Conservation (phyloP, 2,797 vertebrate species). For the Pogoniulus pusillus region DNA sequence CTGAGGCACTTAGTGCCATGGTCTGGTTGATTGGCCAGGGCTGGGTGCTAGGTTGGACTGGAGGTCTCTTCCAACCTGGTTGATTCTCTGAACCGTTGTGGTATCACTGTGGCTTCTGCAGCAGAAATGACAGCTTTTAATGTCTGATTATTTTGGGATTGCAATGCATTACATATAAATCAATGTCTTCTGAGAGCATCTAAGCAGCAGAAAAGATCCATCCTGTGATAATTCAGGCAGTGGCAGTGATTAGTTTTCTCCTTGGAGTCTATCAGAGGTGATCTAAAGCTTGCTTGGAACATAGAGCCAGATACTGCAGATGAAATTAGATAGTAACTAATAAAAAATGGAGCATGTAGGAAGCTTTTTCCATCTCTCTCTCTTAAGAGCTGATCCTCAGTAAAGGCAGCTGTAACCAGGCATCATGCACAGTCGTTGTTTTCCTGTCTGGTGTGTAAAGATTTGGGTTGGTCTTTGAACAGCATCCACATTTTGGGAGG, state of each 20-base stretch:
- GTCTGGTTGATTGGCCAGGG: no score
- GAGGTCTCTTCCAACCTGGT: no score
- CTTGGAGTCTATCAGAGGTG: background rate
- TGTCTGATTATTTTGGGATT: background rate
- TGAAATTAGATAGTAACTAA: background rate
- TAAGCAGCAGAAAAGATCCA: background rate
- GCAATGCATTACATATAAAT: background rate
- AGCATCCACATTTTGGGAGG: background rate
- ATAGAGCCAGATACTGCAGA: background rate
- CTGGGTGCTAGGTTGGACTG: no score
- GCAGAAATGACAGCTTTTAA: background rate
- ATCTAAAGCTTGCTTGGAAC: background rate
- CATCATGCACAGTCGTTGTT: background rate
- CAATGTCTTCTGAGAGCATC: background rate
- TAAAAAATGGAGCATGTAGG: background rate
- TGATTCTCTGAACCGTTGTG: no score
- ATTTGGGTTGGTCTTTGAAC: background rate
- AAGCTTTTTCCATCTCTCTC: background rate
- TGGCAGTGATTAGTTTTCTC: background rate
- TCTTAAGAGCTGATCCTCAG: background rate
- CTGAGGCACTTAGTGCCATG: no score
- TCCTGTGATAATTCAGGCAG: background rate
- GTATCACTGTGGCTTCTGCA: background rate
- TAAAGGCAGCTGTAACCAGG: background rate
- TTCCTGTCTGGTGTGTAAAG: background rate